Evolutionary conservation across 2,797 vertebrate genomes (phyloP).

Genomic region (Netta rufina): DNA sequence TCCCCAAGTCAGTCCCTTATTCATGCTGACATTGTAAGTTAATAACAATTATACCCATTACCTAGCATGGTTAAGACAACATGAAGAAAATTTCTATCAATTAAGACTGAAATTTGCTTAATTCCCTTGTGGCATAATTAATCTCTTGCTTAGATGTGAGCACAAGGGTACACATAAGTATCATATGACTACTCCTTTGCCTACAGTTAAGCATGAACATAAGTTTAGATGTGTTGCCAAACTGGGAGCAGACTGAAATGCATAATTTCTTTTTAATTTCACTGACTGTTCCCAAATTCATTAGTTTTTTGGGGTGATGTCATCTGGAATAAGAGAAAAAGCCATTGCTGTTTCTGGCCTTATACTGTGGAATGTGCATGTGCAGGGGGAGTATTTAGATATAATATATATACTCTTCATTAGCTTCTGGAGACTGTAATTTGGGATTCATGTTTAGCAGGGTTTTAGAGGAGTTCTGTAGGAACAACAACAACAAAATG

Average conservation of each 20-base stretch:
- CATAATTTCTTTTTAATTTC: background rate
- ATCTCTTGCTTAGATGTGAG: background rate
- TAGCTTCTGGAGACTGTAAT: background rate
- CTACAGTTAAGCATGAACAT: fast-evolving
- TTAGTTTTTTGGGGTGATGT: background rate
- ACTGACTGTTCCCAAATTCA: background rate
- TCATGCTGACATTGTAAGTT: background rate
- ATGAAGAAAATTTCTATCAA: background rate
- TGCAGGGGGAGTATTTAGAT: background rate
- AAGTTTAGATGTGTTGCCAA: background rate
- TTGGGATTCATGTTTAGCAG: background rate
- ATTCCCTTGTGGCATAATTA: background rate
- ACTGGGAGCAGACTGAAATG: background rate
- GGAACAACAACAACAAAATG: background rate
- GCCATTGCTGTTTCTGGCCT: background rate
- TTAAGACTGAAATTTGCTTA: background rate
- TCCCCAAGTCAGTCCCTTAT: background rate
- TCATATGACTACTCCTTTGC: background rate
- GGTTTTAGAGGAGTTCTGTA: background rate
- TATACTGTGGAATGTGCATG: background rate
- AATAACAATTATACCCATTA: background rate
- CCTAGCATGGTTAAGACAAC: background rate
- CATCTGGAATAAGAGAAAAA: background rate
- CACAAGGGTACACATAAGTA: background rate
- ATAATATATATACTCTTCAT: background rate